phyloP scores from a whole-genome alignment of 2,888 invertebrate genomes.

The Apamea crenata region DNA sequence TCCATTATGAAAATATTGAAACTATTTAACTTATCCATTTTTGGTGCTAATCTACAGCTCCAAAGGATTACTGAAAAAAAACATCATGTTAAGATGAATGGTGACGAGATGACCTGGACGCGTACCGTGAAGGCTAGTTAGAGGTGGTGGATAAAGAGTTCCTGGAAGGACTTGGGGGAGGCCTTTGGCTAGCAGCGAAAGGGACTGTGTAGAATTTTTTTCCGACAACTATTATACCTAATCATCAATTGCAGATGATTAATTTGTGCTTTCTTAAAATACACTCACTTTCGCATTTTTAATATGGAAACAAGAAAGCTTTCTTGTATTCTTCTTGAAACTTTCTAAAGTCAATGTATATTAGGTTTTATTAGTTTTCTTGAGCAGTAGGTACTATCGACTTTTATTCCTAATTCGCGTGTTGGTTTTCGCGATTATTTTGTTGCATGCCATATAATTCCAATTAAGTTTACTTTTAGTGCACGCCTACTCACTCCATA shows the following conservation, averaged over 20 bases:
- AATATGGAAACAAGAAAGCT: neutral
- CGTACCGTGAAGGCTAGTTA: neutral
- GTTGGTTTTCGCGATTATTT: neutral
- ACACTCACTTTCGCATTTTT: neutral
- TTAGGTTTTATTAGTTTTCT: neutral
- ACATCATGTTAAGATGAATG: neutral
- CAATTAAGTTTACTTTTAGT: slow-evolving; percentile 2
- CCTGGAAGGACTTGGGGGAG: neutral
- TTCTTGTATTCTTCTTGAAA: neutral
- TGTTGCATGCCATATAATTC: slow-evolving; percentile 25
- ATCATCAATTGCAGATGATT: neutral
- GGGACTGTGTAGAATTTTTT: neutral
- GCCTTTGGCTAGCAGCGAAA: neutral
- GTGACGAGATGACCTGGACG: neutral
- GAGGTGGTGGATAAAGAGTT: neutral
- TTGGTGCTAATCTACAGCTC: neutral
- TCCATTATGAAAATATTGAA: neutral
- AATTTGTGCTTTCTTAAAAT: neutral
- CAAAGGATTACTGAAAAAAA: neutral
- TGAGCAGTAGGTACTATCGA: neutral
- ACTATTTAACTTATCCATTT: neutral
- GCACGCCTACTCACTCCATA: too few species aligned
- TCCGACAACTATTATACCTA: too few species aligned
- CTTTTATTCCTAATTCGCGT: slow-evolving; percentile 21
- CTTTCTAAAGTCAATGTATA: neutral